Conservation (phyloP, 2,888 invertebrate species). For the Cantharis rufa region DNA sequence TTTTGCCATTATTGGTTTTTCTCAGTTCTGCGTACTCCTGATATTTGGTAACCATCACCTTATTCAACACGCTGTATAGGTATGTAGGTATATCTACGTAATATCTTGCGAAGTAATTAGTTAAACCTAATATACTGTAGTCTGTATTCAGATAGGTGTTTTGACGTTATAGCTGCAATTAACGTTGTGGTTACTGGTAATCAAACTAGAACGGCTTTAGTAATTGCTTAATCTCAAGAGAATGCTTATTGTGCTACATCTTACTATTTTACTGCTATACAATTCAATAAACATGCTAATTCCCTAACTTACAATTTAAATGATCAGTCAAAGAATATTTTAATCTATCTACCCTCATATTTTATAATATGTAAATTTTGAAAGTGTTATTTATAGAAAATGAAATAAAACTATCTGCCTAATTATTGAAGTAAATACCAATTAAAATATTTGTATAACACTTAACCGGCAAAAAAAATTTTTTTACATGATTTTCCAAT, state of each 20-base stretch:
- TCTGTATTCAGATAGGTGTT: constrained; percentile 49
- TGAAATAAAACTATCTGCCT: not conserved
- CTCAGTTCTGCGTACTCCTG: too few relatives aligned
- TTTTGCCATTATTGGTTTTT: too few relatives aligned
- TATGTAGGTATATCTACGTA: not conserved
- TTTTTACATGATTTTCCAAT: not conserved
- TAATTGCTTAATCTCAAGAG: constrained; percentile 33
- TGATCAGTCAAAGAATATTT: not conserved
- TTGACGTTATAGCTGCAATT: constrained; percentile 51
- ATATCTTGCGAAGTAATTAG: constrained; percentile 19
- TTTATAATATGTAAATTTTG: not conserved
- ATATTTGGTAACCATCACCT: too few relatives aligned
- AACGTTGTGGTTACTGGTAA: constrained; percentile 54
- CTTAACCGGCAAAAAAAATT: not conserved
- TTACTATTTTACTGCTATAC: constrained; percentile 11
- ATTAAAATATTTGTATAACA: not conserved
- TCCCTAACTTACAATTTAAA: not conserved
- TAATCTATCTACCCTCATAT: not conserved
- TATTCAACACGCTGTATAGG: too few relatives aligned
- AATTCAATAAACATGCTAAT: not conserved
- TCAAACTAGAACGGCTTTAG: constrained; percentile 48
- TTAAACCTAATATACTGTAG: constrained; percentile 37
- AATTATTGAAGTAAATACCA: not conserved
- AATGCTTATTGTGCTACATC: constrained; percentile 10
- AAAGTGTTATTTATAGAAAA: not conserved